Evolutionary conservation across 1,140 invertebrate genomes (phyloP), one percentile per base, ranked within the genome.

Genomic region (Drosophila fuyamai): DNA sequence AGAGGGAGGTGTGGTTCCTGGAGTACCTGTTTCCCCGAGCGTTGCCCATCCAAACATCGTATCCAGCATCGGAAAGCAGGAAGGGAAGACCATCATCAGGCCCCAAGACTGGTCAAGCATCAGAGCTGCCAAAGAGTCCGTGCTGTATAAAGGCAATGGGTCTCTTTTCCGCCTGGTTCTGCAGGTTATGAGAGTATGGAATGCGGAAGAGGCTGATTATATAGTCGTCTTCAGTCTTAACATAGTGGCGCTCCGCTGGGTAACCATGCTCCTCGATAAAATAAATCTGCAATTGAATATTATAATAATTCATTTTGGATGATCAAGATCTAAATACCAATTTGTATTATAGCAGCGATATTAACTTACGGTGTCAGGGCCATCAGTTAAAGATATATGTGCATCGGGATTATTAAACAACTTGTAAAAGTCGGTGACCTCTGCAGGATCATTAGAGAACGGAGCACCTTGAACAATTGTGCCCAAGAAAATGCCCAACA

Each of bases 11-110:
- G 86, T 96, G 95, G 32, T 93, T 92, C 9, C 93, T 91, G 0
- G 95, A 96, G 79, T 95, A 95, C 1, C 91, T 93, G 68, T 94
- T 96, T 3, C 96, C 96, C 36, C 96, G 92, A 1, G 94, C 93
- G 88, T 96, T 96, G 0, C 94, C 95, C 79, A 96, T 58, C 96
- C 96, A 97, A 0, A 96, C 95, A 78, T 96, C 95, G 65, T 94
- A 96, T 2, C 95, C 95, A 6, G 89, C 91, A 74, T 97, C 96
- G 1, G 95, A 95, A 43, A 97, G 91, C 16, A 94, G 91, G 73
- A 94, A 95, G 2, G 93, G 93, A 35, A 93, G 63, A 18, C 76
- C 92, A 53, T 76, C 63, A 46, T 77, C 91, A 71, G 62, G 93
- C 16, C 93, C 93, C 62, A 94, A 91, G 13, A 93, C 78, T 8